Base-by-base conservation (phyloP, 64 coral and sea anemone genomes). In the Orbicella faveolata region DNA sequence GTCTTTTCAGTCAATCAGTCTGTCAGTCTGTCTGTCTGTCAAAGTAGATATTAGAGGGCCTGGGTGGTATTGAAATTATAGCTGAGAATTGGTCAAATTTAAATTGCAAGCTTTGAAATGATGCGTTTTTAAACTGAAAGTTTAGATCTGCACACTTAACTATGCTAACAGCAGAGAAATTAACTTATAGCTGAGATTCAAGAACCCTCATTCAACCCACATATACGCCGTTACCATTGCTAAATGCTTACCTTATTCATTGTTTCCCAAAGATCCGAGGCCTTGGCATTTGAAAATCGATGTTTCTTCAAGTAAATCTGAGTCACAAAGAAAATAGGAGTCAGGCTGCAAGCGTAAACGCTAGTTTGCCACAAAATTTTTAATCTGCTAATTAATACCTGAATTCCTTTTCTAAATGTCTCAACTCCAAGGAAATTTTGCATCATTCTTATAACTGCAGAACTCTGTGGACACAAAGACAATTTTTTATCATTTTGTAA, bases 211-310 rank as follows among this genome's bases (percentile, higher is more conserved):
- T 48, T 48, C 4, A 48, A 48, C 5, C 5, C 2, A 48, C 5
- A 48, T 5, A 48, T 6, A 6, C 4, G 44, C 44, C 30, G 30
- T 59, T 59, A 59, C 55, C 2, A 77, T 25, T 54, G 9, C 10
- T 9, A 20, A 52, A 52, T 70, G 1, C 77, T 26, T 16, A 61
- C 77, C 20, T 25, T n/a, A 57, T 52, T 79, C 77, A 79, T 79
- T 10, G 77, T n/a, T 79, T 59, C 33, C 77, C 77, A 79, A 48
- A 79, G 77, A 10, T 79, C 77, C 21, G 13, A 79, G 23, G n/a
- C 77, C 25, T 79, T 59, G 48, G 77, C 77, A 59, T 79, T 79
- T 57, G 77, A 54, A 79, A 79, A 79, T 57, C 25, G 77, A 55
- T 79, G 77, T 57, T 79, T 30, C 21, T 48, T 48, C 51, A 79